Conservation (phyloP, 2,888 invertebrate species). For the Drosophila longiperda region DNA sequence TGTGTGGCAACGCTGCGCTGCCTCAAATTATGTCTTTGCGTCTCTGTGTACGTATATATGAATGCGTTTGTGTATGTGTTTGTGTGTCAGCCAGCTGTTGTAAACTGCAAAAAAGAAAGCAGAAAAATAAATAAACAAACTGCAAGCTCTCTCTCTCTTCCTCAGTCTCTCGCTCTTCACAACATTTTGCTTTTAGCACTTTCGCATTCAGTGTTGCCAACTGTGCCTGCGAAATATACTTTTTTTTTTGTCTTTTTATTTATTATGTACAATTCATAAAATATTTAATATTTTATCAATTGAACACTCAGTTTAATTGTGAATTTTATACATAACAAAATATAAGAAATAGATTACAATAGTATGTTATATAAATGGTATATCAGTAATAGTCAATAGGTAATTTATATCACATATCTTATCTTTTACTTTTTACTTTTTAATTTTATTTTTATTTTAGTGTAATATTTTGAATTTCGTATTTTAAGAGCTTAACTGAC, state of each 20-base stretch:
- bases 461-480: too few species aligned
- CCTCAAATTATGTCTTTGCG: constrained; percentile 24
- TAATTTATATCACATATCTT: background rate
- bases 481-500: too few species aligned
- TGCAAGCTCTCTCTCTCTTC: constrained; percentile 28
- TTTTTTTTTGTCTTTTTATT: background rate
- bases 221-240: background rate
- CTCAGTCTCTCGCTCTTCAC: background rate
- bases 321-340: background rate
- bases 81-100: constrained; percentile 53
- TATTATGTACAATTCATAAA: background rate
- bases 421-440: background rate
- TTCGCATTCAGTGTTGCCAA: background rate
- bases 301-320: background rate
- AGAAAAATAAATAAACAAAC: constrained; percentile 57
- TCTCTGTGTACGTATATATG: constrained; percentile 3
- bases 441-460: background rate
- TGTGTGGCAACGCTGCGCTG: constrained; percentile 40
- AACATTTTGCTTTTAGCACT: background rate
- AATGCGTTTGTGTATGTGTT: background rate
- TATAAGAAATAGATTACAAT: background rate
- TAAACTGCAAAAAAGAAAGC: constrained; percentile 70
- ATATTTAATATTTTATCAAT: background rate
- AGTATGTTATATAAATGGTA: background rate
- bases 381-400: background rate